Percentiles rank a stretch among this genome's conserved stretches.
Conservation (phyloP, 2,888 invertebrate genomes). For the Agrochola macilenta region DNA sequence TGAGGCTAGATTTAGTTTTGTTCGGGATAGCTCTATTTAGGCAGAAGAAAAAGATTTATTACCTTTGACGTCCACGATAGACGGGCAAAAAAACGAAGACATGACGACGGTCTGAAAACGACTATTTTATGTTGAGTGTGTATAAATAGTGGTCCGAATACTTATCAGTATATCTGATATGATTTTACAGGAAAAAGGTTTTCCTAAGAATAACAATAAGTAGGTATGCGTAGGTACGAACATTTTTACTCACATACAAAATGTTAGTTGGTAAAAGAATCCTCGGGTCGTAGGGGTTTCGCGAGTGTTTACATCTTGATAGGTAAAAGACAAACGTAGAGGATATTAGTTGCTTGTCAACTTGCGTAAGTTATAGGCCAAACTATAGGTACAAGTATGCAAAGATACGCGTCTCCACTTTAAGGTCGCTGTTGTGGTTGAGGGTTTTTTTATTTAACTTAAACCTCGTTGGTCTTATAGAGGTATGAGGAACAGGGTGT, state of each 20-base stretch:
- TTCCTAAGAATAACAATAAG: conserved; percentile 3
- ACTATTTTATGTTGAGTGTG: conserved; percentile 56
- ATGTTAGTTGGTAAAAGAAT: not conserved
- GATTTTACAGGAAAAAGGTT: conserved; percentile 25
- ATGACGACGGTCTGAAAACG: conserved; percentile 59
- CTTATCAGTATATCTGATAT: conserved; percentile 33
- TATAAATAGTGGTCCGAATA: conserved; percentile 46
- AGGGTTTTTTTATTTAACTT: not conserved
- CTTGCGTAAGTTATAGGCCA: conserved; percentile 13
- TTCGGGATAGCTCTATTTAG: conserved; percentile 67
- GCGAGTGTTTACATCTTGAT: conserved; percentile 36
- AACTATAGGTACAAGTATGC: not conserved
- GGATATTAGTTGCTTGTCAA: conserved; percentile 32
- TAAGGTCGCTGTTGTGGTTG: not conserved
- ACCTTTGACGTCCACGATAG: conserved; percentile 66
- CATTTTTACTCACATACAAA: conserved; percentile 18
- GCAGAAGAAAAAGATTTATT: conserved; percentile 71
- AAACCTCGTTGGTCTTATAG: not conserved
- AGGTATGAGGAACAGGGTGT: too few species aligned
- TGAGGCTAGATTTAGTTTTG: conserved; percentile 55
- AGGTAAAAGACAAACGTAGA: conserved; percentile 28
- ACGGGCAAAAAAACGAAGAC: conserved; percentile 64
- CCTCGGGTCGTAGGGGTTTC: not conserved
- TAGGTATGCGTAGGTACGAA: not conserved
- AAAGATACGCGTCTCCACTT: not conserved